These are phyloP conservation scores for Philereme vetulata DNA, from an alignment of 2,888 invertebrate genomes.

Conservation along the genomic window DNA sequence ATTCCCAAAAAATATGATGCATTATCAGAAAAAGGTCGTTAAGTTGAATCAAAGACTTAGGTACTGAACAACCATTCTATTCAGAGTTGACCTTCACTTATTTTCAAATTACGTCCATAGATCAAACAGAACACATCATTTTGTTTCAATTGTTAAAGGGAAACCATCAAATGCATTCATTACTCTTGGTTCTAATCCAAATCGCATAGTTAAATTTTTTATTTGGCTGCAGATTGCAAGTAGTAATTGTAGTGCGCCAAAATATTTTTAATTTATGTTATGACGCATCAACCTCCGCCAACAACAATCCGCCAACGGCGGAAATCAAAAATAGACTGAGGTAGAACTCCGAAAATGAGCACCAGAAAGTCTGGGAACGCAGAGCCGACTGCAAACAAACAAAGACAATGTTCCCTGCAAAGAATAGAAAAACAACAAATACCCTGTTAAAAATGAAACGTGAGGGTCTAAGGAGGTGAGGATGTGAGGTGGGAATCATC, in stretches of 20 bases:
- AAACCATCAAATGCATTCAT: slow-evolving; percentile 38
- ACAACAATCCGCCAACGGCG: too few relatives aligned
- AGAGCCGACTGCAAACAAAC: too few relatives aligned
- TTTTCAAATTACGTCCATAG: slow-evolving; percentile 34
- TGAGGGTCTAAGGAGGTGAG: too few relatives aligned
- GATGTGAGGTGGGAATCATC: too few relatives aligned
- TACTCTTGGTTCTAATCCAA: slow-evolving; percentile 60
- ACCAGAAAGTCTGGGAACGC: too few relatives aligned
- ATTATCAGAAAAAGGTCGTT: slow-evolving; percentile 4
- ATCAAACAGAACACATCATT: slow-evolving; percentile 31
- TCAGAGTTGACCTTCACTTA: slow-evolving; percentile 33
- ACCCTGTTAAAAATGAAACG: too few relatives aligned
- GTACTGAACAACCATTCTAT: slow-evolving; percentile 26
- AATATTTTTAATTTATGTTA: slow-evolving; percentile 2
- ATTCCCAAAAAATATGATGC: slow-evolving; percentile 2
- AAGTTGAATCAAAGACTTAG: slow-evolving; percentile 10
- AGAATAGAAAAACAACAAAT: too few relatives aligned
- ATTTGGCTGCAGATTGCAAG: slow-evolving; percentile 35
- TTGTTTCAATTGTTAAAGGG: slow-evolving; percentile 36
- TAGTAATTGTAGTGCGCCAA: slow-evolving; percentile 48
- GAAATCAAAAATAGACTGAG: too few relatives aligned
- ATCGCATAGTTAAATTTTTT: slow-evolving; percentile 49
- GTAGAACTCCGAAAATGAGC: too few relatives aligned
- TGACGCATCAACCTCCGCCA: slow-evolving; percentile 10
- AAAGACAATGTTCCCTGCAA: too few relatives aligned